These are phyloP conservation scores for Spea bombifrons DNA, from an alignment of 2,113 vertebrate genomes.

Conservation along the genomic window DNA sequence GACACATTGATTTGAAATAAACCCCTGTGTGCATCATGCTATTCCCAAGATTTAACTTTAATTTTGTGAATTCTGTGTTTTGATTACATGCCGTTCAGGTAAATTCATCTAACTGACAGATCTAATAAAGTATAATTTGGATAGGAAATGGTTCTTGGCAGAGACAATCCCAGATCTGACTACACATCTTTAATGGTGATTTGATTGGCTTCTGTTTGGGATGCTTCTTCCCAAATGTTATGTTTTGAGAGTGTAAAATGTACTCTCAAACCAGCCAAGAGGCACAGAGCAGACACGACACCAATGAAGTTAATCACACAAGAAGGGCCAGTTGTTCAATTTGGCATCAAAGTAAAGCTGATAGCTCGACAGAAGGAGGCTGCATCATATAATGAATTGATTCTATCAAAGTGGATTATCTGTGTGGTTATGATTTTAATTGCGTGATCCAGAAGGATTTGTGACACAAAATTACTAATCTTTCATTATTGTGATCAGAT, in stretches of 20 bases:
- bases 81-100: slow-evolving; percentile 43
- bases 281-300: slow-evolving; percentile 36
- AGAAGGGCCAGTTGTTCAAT: slow-evolving; percentile 52
- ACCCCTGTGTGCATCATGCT: slow-evolving; percentile 6
- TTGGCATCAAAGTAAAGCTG: slow-evolving; percentile 55
- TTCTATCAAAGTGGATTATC: slow-evolving; percentile 57
- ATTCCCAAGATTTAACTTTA: slow-evolving; percentile 35
- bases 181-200: slow-evolving; percentile 44
- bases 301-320: slow-evolving; percentile 49
- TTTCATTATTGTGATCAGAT: slow-evolving; percentile 38
- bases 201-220: slow-evolving; percentile 44
- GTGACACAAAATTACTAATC: slow-evolving; percentile 55
- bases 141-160: slow-evolving; percentile 40
- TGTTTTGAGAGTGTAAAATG: slow-evolving; percentile 51
- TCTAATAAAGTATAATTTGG: slow-evolving; percentile 40
- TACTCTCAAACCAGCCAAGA: slow-evolving; percentile 46
- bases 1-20: slow-evolving; percentile 12
- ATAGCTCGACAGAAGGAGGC: slow-evolving; percentile 49
- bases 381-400: slow-evolving; percentile 52
- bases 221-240: slow-evolving; percentile 33
- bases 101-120: slow-evolving; percentile 41
- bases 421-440: slow-evolving; percentile 55
- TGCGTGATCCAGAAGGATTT: slow-evolving; percentile 52
- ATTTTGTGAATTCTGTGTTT: slow-evolving; percentile 28
- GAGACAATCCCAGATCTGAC: slow-evolving; percentile 39